Evolutionary conservation across 1,140 invertebrate genomes (phyloP).

Genomic region (Mylabris phalerata): DNA sequence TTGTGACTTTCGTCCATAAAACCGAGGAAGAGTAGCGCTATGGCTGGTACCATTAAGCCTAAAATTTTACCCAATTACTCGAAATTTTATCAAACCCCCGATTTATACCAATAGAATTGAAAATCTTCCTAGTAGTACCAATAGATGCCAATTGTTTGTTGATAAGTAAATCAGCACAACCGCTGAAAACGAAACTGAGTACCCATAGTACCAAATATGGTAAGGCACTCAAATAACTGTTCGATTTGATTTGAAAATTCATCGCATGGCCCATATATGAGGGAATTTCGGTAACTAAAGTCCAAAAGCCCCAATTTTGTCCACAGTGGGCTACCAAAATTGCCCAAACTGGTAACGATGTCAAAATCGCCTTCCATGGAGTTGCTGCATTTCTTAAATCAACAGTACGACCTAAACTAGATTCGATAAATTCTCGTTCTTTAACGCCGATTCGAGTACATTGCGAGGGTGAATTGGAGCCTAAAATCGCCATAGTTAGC

Average conservation of each 20-base stretch:
- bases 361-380: slow-evolving; percentile 72
- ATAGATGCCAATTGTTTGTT: slow-evolving; percentile 48
- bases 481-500: slow-evolving; percentile 54
- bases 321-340: slow-evolving; percentile 75
- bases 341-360: slow-evolving; percentile 74
- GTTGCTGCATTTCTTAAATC: slow-evolving; percentile 37
- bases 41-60: slow-evolving; percentile 53
- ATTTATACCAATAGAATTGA: slow-evolving; percentile 55
- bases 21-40: slow-evolving; percentile 54
- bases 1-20: slow-evolving; percentile 49
- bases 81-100: not conserved
- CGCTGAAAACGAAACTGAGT: slow-evolving; percentile 57
- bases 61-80: not conserved
- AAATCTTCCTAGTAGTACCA: slow-evolving; percentile 53
- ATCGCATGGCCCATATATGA: slow-evolving; percentile 81
- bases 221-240: slow-evolving; percentile 64
- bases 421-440: slow-evolving; percentile 60
- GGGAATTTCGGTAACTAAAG: slow-evolving; percentile 84
- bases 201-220: slow-evolving; percentile 73
- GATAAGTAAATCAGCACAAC: slow-evolving; percentile 54
- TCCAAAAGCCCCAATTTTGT: slow-evolving; percentile 92
- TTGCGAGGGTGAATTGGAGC: slow-evolving; percentile 58
- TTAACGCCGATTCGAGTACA: slow-evolving; percentile 51
- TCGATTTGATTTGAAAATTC: slow-evolving; percentile 64
- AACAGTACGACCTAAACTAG: slow-evolving; percentile 21